Conservation (phyloP, 2,113 vertebrate genomes). For the rat (Rattus norvegicus) region GRCr8 NC_086021.1:158588001-158588500, state of each 20-base stretch:
- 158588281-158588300: not conserved
- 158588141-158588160: too few species aligned
- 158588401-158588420: not conserved
- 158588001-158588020: too few species aligned
- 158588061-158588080: too few species aligned
- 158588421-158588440: not conserved
- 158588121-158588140: too few species aligned
- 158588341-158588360: not conserved
- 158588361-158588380: not conserved
- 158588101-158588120: too few species aligned
- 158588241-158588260: not conserved
- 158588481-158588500: fast-evolving
- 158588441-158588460: not conserved
- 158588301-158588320: not conserved
- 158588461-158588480: too few species aligned
- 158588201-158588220: too few species aligned
- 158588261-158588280: not conserved
- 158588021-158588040: too few species aligned
- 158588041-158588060: too few species aligned
- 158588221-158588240: not conserved
- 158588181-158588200: not conserved
- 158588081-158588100: too few species aligned
- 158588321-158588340: not conserved
- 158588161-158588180: not conserved
- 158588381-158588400: not conserved